These are phyloP conservation scores for Anguilla anguilla DNA, from an alignment of 2,797 vertebrate genomes.

Conservation along the genomic window DNA sequence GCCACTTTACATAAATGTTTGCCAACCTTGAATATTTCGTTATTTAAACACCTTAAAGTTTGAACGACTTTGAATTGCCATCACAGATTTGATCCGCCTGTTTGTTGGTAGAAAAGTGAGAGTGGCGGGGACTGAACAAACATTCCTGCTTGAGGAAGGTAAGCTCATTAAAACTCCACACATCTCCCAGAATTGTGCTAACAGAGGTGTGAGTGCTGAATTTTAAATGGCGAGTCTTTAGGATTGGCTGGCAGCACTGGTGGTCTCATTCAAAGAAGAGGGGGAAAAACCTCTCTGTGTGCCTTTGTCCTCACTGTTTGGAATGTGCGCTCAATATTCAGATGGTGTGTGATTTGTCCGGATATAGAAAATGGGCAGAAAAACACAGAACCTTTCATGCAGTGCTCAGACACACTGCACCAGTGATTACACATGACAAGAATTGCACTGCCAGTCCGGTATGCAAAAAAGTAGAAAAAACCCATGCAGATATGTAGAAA, in stretches of 20 bases:
- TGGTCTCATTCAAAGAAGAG: constrained; percentile 22
- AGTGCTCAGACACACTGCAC: neutral
- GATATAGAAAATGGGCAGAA: neutral
- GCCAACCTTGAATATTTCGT: constrained; percentile 32
- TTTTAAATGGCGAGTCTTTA: neutral
- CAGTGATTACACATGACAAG: neutral
- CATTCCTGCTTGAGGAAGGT: constrained; percentile 5
- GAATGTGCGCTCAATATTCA: constrained; percentile 19
- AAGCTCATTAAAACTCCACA: constrained; percentile 31
- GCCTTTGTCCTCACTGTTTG: neutral
- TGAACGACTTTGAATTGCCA: constrained; percentile 38
- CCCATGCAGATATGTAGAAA: neutral
- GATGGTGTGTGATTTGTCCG: neutral
- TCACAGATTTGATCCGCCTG: constrained; percentile 8
- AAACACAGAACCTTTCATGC: neutral
- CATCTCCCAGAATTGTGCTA: constrained; percentile 24
- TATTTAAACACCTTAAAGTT: constrained; percentile 29
- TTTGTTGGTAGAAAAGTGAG: neutral
- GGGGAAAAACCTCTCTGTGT: constrained; percentile 9
- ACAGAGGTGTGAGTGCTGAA: constrained; percentile 19
- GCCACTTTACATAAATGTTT: constrained; percentile 41
- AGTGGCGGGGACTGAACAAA: neutral
- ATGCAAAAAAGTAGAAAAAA: neutral
- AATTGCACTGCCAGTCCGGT: neutral
- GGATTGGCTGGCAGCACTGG: neutral